Evolutionary conservation across 1,140 invertebrate genomes (phyloP).

Genomic region (Drosophila persimilis): DNA sequence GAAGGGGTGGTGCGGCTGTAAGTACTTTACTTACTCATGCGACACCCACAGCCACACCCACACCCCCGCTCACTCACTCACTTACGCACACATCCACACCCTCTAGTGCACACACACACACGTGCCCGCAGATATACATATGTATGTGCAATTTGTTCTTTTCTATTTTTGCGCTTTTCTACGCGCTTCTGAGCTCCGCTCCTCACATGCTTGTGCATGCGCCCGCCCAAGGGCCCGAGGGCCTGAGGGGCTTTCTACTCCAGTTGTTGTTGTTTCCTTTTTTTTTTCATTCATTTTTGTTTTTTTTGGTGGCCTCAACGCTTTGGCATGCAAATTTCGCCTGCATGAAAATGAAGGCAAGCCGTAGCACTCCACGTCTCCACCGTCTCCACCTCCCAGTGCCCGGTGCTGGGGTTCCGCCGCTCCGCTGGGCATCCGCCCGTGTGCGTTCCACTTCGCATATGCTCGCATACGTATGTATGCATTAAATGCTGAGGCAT

Average conservation of each 20-base stretch:
- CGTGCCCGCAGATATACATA: not conserved
- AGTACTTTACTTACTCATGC: slow-evolving; percentile 43
- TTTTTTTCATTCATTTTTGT: slow-evolving; percentile 5
- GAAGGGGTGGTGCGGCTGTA: not conserved
- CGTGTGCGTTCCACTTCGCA: slow-evolving; percentile 71
- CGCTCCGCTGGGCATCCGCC: slow-evolving; percentile 38
- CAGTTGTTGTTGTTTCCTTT: slow-evolving; percentile 22
- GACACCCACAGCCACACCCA: slow-evolving; percentile 24
- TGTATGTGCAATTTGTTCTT: slow-evolving; percentile 58
- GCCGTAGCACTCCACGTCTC: not conserved
- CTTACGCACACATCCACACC: slow-evolving; percentile 7
- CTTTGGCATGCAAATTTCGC: slow-evolving; percentile 77
- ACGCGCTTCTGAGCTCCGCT: slow-evolving; percentile 35
- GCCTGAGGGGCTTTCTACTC: slow-evolving; percentile 44
- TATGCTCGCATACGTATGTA: not conserved
- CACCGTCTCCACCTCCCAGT: not conserved
- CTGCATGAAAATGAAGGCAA: slow-evolving; percentile 74
- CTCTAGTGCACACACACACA: slow-evolving; percentile 1
- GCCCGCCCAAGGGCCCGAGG: not conserved
- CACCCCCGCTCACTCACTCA: slow-evolving; percentile 18
- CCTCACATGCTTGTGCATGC: slow-evolving; percentile 14
- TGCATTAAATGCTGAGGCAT: slow-evolving; percentile 58
- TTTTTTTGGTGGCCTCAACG: slow-evolving; percentile 35
- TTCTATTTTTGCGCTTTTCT: slow-evolving; percentile 62
- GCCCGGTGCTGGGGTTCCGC: slow-evolving; percentile 3